Evolutionary conservation across 2,888 invertebrate genomes (phyloP).

Genomic region (Eurytoma adleriae): DNA sequence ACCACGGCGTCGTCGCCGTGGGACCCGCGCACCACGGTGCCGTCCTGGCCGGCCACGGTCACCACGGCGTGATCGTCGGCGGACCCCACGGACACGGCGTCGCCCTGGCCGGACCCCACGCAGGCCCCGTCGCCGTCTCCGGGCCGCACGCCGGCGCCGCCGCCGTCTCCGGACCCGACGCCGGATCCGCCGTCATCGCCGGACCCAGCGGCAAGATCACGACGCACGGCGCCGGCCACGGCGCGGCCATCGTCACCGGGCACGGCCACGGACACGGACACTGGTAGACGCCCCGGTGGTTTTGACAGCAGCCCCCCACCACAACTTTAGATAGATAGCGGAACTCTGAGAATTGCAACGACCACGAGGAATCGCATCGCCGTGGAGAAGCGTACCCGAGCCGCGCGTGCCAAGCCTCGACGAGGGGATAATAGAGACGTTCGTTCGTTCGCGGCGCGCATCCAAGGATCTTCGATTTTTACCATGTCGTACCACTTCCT

Average conservation of each 20-base stretch:
- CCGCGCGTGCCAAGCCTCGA: slow-evolving; percentile 6
- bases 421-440: background rate
- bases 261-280: slow-evolving; percentile 67
- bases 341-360: slow-evolving; percentile 9
- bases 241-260: slow-evolving; percentile 69
- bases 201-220: slow-evolving; percentile 74
- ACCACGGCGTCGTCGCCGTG: slow-evolving; percentile 67
- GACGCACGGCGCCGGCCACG: slow-evolving; percentile 72
- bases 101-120: slow-evolving; percentile 70
- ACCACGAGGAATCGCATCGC: slow-evolving; percentile 3
- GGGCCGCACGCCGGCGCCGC: slow-evolving; percentile 71
- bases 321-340: slow-evolving; percentile 10
- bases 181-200: slow-evolving; percentile 71
- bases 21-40: slow-evolving; percentile 66
- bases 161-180: slow-evolving; percentile 69
- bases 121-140: slow-evolving; percentile 63
- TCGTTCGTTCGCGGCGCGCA: slow-evolving; percentile 15
- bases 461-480: slow-evolving; percentile 19
- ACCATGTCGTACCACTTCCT: slow-evolving; percentile 32
- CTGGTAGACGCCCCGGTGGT: slow-evolving; percentile 58
- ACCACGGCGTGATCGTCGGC: slow-evolving; percentile 70
- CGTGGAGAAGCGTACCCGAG: background rate
- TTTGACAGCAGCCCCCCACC: background rate
- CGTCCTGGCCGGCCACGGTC: slow-evolving; percentile 68
- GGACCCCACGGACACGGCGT: slow-evolving; percentile 72